Base-by-base conservation (phyloP, 30 jellyfish, hydroid and myxozoan species). In the Pelagia noctiluca region DNA sequence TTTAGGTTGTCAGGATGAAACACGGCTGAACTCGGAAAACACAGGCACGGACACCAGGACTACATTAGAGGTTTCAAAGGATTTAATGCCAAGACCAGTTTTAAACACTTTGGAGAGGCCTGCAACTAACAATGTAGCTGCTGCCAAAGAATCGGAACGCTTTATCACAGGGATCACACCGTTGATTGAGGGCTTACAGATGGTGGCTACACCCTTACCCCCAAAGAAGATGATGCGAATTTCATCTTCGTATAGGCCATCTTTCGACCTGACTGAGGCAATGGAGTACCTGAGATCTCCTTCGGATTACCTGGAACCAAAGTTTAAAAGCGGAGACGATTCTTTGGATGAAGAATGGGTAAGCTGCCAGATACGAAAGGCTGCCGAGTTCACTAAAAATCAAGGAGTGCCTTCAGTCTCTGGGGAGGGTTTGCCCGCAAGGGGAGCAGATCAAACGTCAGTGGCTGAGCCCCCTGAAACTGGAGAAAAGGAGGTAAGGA, bases 231-330 rank as follows among this genome's bases (percentile, higher is more conserved):
- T 86, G 3, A 75, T 90, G 46, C 91, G 78, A 53, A 35, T 80
- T 35, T 75, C 75, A 5, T 76, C 84, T 30, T 76, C 97, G 1
- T 87, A 76, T 76, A 62, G 83, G 65, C 95, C 92, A 31, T 88
- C 97, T 0, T 94, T 94, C 68, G 97, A 94, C 66, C 35, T 94
- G 49, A 38, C 76, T 25, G 97, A 88, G 52, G 86, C 95, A 60
- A 63, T 83, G 87, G 96, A 84, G 42, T 82, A 80, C 23, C 76
- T 94, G 42, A 85, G 75, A 57, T 94, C 99, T 5, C 99, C 99
- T n/a, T n/a, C n/a, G n/a, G n/a, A n/a, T n/a, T n/a, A n/a, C n/a
- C n/a, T n/a, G n/a, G n/a, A n/a, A n/a, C n/a, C n/a, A n/a, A n/a
- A n/a, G n/a, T n/a, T n/a, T 32, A 80, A 86, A n/a, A 77, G 96